phyloP scores from a whole-genome alignment of 2,888 invertebrate species.

The Scaptomyza caliginosa region DNA sequence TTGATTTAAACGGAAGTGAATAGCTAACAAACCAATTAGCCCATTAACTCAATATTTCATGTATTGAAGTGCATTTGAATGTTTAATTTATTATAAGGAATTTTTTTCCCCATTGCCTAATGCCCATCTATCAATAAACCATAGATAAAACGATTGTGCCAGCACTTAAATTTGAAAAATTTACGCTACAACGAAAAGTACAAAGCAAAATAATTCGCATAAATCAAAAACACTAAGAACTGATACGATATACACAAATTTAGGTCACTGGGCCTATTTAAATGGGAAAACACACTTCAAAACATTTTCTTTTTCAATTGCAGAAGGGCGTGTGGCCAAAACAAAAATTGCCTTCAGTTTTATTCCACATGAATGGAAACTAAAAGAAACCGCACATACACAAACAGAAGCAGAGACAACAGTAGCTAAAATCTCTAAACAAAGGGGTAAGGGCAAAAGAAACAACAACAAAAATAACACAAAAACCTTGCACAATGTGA shows the following conservation, averaged over 20 bases:
- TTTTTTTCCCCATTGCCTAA: conserved; percentile 22
- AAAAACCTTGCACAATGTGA: conserved; percentile 43
- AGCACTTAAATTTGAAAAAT: conserved; percentile 39
- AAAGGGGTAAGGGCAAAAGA: conserved; percentile 24
- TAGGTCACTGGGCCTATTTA: conserved; percentile 65
- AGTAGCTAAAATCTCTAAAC: conserved; percentile 48
- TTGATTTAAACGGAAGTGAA: not conserved
- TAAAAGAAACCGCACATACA: conserved; percentile 16
- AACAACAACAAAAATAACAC: conserved; percentile 9
- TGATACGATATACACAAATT: conserved; percentile 31
- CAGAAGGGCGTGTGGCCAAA: conserved; percentile 35
- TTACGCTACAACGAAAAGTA: conserved; percentile 27
- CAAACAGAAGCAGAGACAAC: conserved; percentile 9
- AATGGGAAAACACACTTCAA: conserved; percentile 67
- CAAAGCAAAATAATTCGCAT: conserved; percentile 67
- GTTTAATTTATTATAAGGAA: conserved; percentile 40
- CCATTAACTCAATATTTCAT: not conserved
- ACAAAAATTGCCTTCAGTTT: conserved; percentile 38
- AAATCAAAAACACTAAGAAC: conserved; percentile 50
- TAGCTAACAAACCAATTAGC: not conserved
- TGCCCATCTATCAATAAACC: conserved; percentile 22
- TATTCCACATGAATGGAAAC: conserved; percentile 45
- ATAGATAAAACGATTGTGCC: not conserved
- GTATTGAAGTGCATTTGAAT: conserved; percentile 34
- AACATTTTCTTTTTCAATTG: conserved; percentile 27